Conservation (phyloP, 2,888 invertebrate genomes). For the Agriopis leucophaearia region DNA sequence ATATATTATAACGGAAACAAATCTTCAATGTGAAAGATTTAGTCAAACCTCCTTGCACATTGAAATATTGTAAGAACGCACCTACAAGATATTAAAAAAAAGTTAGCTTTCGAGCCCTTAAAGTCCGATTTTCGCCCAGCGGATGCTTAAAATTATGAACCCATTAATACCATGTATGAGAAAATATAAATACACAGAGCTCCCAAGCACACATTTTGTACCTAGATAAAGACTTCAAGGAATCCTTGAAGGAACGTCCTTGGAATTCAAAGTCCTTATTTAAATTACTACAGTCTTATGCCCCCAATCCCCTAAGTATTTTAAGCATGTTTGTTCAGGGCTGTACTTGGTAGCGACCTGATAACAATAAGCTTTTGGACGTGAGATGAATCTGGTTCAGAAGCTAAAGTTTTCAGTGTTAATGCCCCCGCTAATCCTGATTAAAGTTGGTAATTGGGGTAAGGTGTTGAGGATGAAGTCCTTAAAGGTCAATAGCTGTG, state of each 20-base stretch:
- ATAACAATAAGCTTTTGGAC: slow-evolving; percentile 39
- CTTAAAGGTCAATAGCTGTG: slow-evolving; percentile 18
- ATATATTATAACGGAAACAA: no score
- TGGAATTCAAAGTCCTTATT: slow-evolving; percentile 3
- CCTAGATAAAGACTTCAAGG: not conserved
- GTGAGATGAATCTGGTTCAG: slow-evolving; percentile 39
- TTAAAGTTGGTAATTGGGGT: slow-evolving; percentile 37
- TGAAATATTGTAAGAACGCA: no score
- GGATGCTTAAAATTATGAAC: no score
- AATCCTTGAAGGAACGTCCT: not conserved
- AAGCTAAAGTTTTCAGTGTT: slow-evolving; percentile 39
- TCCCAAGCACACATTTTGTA: not conserved
- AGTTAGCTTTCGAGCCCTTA: no score
- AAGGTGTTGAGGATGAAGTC: slow-evolving; percentile 19
- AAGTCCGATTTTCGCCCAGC: no score
- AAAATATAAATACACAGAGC: not conserved
- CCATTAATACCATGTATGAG: not conserved
- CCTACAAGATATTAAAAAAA: no score
- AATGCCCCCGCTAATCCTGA: slow-evolving; percentile 35
- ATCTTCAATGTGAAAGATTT: no score
- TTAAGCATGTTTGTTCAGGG: slow-evolving; percentile 40
- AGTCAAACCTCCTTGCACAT: no score
- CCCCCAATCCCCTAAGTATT: slow-evolving; percentile 24
- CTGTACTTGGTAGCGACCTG: slow-evolving; percentile 38
- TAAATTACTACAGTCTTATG: slow-evolving; percentile 8